These are phyloP conservation scores for Tangara arthus DNA, from an alignment of 2,797 vertebrate genomes.

Conservation along the genomic window DNA sequence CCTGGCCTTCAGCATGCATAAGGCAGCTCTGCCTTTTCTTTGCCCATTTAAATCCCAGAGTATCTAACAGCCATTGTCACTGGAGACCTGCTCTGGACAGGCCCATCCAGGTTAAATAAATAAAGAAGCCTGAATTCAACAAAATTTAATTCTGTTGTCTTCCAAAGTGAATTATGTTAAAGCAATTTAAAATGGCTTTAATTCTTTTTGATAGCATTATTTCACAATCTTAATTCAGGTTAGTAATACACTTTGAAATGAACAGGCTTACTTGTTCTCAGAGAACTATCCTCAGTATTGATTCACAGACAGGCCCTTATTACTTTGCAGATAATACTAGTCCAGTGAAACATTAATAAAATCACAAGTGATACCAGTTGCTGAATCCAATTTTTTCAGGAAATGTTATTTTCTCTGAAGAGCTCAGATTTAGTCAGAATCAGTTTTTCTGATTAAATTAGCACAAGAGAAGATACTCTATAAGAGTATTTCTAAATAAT, in stretches of 20 bases:
- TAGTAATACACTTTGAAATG: not conserved
- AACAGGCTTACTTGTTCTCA: not conserved
- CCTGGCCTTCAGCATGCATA: not conserved
- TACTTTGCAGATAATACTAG: not conserved
- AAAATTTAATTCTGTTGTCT: not conserved
- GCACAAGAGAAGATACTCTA: not conserved
- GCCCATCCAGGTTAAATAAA: not conserved
- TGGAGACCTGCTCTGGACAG: not conserved
- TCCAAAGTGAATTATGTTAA: not conserved
- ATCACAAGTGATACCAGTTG: not conserved
- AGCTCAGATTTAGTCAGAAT: not conserved
- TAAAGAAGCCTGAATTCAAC: not conserved
- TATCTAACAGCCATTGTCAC: not conserved
- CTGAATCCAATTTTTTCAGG: not conserved
- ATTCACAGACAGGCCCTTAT: not conserved
- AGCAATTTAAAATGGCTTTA: not conserved
- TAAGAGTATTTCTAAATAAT: not conserved
- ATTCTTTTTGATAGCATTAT: not conserved
- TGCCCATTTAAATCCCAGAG: not conserved
- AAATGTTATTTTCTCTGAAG: not conserved
- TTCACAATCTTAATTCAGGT: not conserved
- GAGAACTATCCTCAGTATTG: not conserved
- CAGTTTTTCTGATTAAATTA: not conserved
- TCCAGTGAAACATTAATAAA: not conserved
- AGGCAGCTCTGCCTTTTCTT: not conserved